Evolutionary conservation across 2,797 vertebrate genomes (phyloP), one percentile per base, ranked within the genome.

Genomic region (Hydrophis major): DNA sequence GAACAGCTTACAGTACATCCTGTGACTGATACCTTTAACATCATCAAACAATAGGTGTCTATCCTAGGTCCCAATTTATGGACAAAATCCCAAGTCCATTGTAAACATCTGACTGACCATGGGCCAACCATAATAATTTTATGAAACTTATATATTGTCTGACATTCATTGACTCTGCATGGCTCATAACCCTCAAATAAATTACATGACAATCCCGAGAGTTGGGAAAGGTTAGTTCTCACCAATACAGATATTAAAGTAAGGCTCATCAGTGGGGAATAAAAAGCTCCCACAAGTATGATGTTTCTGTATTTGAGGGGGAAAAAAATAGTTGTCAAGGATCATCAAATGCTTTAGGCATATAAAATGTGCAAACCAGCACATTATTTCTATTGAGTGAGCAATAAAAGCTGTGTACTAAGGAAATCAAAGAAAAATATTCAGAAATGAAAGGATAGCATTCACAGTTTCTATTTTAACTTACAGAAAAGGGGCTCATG

Each of bases 371-470:
- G 92, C 87, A 94, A 94, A 95, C 56, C 91, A 90, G 91, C 47
- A 53, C 37, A 93, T 95, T 95, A 94, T 94, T 95, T 95, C 92
- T 93, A 87, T 92, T 96, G 95, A 96, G 95, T 96, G 92, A 91
- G 91, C 88, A 95, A 95, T 94, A 94, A 96, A 90, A 95, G 94
- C 89, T 94, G 95, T 95, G 59, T 78, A 86, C 47, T 27, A 32
- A 92, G 37, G 89, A 94, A 95, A 59, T 90, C 89, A 94, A 94
- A 95, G 56, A 91, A 60, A 74, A 94, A 92, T 53, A 93, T 87
- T 93, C 89, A 93, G 90, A 95, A 95, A 95, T 91, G 55, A 94
- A 96, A 95, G 25, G 87, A 86, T 37, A 89, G 89, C 60, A 94
- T 94, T 96, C 94, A 94, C 13, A 87, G 90, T 88, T 95, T 93